Percentiles rank a stretch among this genome's conserved stretches.
Evolutionary conservation across 2,888 invertebrate species (phyloP).

Genomic region (Oeneis ivallda): DNA sequence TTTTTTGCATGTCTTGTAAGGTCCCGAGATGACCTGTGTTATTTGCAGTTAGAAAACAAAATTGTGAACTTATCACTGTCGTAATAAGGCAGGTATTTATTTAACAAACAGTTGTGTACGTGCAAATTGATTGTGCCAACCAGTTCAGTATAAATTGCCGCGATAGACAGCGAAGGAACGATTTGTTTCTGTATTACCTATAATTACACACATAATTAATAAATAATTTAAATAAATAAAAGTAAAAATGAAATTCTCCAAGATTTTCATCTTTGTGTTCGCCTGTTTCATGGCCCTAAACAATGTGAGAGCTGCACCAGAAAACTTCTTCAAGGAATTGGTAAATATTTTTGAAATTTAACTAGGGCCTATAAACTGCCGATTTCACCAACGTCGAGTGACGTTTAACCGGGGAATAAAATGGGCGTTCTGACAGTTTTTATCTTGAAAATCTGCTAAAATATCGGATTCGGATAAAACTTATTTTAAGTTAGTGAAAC

Average conservation of each 20-base stretch:
- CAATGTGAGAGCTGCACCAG: slow-evolving; percentile 49
- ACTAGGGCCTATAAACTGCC: no score
- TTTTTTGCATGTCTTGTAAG: neutral
- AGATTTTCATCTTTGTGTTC: slow-evolving; percentile 52
- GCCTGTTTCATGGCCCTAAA: slow-evolving; percentile 50
- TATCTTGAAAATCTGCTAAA: no score
- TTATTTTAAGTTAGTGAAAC: no score
- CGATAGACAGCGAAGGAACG: neutral
- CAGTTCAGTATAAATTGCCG: slow-evolving; percentile 9
- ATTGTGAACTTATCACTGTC: neutral
- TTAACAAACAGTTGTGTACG: neutral
- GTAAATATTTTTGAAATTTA: slow-evolving; percentile 47
- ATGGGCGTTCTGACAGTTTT: no score
- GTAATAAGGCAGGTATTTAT: neutral
- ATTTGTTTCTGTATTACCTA: neutral
- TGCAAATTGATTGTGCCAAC: neutral
- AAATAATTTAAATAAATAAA: slow-evolving; percentile 30
- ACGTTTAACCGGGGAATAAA: no score
- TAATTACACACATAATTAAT: slow-evolving; percentile 6
- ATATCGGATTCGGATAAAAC: no score
- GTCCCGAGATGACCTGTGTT: neutral
- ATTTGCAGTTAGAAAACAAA: neutral
- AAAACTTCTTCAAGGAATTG: slow-evolving; percentile 58
- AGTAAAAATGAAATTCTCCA: slow-evolving; percentile 51
- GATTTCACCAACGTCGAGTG: no score